Conservation (phyloP, 1,140 invertebrate genomes). For the Rhyzopertha dominica region DNA sequence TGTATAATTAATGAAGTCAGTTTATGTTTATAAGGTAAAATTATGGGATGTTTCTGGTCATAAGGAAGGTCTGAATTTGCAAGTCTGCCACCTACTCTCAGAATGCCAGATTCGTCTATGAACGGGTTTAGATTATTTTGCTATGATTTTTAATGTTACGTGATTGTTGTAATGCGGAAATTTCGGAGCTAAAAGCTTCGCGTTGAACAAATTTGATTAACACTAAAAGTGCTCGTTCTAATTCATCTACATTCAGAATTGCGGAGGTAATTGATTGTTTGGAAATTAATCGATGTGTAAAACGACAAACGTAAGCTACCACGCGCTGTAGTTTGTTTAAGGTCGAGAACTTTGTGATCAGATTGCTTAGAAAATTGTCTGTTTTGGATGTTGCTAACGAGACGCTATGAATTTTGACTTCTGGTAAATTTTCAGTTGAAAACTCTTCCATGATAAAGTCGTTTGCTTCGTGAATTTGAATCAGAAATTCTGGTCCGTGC, state of each 20-base stretch:
- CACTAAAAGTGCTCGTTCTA: too few relatives aligned
- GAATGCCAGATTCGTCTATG: slow-evolving; percentile 23
- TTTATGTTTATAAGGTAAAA: slow-evolving; percentile 21
- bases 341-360: slow-evolving; percentile 12
- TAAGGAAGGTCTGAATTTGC: slow-evolving; percentile 24
- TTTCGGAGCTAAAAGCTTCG: slow-evolving; percentile 11
- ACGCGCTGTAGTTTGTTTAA: slow-evolving; percentile 16
- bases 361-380: too few relatives aligned
- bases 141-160: slow-evolving; percentile 9
- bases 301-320: slow-evolving; percentile 10
- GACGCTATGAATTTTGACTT: too few relatives aligned
- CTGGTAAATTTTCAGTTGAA: too few relatives aligned
- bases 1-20: slow-evolving; percentile 23
- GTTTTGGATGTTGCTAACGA: too few relatives aligned
- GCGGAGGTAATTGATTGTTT: background rate
- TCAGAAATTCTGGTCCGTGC: slow-evolving; percentile 29
- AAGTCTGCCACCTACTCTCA: slow-evolving; percentile 32
- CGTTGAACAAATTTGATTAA: slow-evolving; percentile 16
- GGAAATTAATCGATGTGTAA: background rate
- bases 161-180: slow-evolving; percentile 4
- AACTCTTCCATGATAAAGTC: too few relatives aligned
- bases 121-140: slow-evolving; percentile 22
- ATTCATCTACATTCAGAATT: too few relatives aligned
- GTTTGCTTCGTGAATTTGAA: too few relatives aligned
- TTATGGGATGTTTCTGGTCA: slow-evolving; percentile 24